phyloP scores from a whole-genome alignment of 2,888 invertebrate genomes.

The Leptopilina drosophilae region DNA sequence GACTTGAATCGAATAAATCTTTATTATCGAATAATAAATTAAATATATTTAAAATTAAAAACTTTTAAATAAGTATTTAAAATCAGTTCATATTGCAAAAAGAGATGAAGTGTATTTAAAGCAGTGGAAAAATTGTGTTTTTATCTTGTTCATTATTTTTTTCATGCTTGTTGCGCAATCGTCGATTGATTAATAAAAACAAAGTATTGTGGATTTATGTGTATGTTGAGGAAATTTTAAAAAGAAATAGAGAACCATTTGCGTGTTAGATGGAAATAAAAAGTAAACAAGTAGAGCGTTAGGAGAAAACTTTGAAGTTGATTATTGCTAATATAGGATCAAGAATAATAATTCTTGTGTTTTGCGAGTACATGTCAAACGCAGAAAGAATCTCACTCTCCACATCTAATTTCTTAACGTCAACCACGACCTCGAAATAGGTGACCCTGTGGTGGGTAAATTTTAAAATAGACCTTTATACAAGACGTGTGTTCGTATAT shows the following conservation, averaged over 20 bases:
- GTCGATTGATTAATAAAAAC: background rate
- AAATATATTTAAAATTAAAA: too few species aligned
- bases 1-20: too few species aligned
- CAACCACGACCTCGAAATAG: background rate
- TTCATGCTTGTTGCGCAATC: conserved; percentile 11
- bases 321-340: conserved; percentile 14
- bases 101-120: too few species aligned
- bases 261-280: conserved; percentile 18
- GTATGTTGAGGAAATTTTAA: conserved; percentile 6
- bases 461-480: conserved; percentile 11
- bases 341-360: conserved; percentile 3
- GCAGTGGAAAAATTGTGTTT: background rate
- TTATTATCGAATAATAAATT: too few species aligned
- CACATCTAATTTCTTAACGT: conserved; percentile 20
- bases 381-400: conserved; percentile 2
- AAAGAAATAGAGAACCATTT: conserved; percentile 22
- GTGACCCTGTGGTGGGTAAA: conserved; percentile 30
- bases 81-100: too few species aligned
- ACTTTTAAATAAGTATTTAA: too few species aligned
- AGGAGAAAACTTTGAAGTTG: conserved; percentile 4
- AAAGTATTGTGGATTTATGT: background rate
- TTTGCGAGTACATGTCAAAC: conserved; percentile 12
- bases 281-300: conserved; percentile 31
- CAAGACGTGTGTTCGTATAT: background rate
- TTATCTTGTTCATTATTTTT: background rate